phyloP scores from a whole-genome alignment of 2,113 vertebrate genomes.

The Channa maculata region DNA sequence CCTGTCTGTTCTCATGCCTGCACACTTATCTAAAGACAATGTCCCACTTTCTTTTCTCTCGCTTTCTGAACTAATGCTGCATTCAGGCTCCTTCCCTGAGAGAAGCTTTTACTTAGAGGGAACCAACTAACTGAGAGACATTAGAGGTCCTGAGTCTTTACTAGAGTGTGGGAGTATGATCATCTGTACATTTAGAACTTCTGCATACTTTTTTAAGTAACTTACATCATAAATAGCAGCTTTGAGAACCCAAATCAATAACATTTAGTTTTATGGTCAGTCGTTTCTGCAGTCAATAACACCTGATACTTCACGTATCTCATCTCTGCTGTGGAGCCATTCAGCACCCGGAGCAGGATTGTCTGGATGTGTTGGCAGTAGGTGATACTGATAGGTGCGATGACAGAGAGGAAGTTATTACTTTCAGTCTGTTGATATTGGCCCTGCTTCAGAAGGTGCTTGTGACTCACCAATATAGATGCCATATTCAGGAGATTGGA shows the following conservation, averaged over 20 bases:
- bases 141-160: too few species aligned
- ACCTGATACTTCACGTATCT: conserved; percentile 53
- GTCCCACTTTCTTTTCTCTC: conserved; percentile 4
- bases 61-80: neutral
- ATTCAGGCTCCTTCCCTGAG: neutral
- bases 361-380: conserved; percentile 32
- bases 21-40: conserved; percentile 18
- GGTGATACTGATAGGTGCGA: conserved; percentile 45
- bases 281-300: conserved; percentile 48
- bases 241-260: conserved; percentile 48
- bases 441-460: conserved; percentile 3
- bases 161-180: conserved; percentile 3
- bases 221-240: conserved; percentile 37
- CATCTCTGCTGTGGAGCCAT: conserved; percentile 43
- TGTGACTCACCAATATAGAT: conserved; percentile 25
- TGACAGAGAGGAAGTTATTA: neutral
- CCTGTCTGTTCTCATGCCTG: neutral
- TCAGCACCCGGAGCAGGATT: conserved; percentile 24
- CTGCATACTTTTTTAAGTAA: conserved; percentile 45
- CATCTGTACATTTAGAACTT: conserved; percentile 35
- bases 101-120: neutral
- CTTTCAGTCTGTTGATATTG: conserved; percentile 4
- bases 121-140: neutral
- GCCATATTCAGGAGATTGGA: neutral
- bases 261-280: conserved; percentile 60